Conservation (phyloP, 1,140 invertebrate genomes). For the Gryllus bimaculatus region DNA sequence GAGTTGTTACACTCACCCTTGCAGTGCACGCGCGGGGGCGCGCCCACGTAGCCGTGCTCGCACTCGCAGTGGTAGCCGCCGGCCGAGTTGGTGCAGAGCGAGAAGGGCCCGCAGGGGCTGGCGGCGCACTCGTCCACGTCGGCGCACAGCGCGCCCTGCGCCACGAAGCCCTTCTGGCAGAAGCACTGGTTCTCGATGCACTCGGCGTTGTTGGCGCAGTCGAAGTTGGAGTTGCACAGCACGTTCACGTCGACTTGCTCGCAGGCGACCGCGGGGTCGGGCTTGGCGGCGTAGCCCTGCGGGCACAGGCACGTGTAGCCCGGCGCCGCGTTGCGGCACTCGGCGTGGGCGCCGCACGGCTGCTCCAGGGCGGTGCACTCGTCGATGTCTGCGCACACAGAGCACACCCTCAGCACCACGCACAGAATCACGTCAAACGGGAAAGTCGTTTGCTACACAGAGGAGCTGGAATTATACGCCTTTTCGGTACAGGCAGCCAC, state of each 20-base stretch:
- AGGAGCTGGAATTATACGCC: too few species aligned
- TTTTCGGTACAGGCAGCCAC: too few species aligned
- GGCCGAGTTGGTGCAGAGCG: slow-evolving; percentile 71
- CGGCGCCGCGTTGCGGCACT: slow-evolving; percentile 77
- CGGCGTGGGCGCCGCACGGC: slow-evolving; percentile 75
- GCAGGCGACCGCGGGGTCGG: slow-evolving; percentile 71
- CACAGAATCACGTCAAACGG: too few species aligned
- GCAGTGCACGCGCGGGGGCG: slow-evolving; percentile 66
- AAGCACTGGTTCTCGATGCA: slow-evolving; percentile 82
- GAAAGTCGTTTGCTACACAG: too few species aligned
- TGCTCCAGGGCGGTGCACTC: slow-evolving; percentile 73
- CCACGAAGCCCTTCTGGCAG: slow-evolving; percentile 79
- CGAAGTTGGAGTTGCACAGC: slow-evolving; percentile 77
- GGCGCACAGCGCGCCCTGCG: slow-evolving; percentile 63
- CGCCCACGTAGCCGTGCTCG: slow-evolving; percentile 71
- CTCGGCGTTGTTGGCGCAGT: slow-evolving; percentile 85
- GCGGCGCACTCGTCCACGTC: slow-evolving; percentile 74
- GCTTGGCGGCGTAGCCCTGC: slow-evolving; percentile 75
- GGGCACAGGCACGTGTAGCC: slow-evolving; percentile 82
- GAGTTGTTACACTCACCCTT: slow-evolving; percentile 62
- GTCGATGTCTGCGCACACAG: slow-evolving; percentile 60
- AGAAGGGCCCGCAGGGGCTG: slow-evolving; percentile 69
- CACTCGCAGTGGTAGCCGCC: slow-evolving; percentile 84
- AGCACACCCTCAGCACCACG: neutral
- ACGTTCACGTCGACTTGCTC: slow-evolving; percentile 80